A percentile compares a stretch with the other conserved stretches of the same genome.
These are phyloP conservation scores for Drosophila cracens DNA, from an alignment of 2,888 invertebrate genomes.

Conservation along the genomic window DNA sequence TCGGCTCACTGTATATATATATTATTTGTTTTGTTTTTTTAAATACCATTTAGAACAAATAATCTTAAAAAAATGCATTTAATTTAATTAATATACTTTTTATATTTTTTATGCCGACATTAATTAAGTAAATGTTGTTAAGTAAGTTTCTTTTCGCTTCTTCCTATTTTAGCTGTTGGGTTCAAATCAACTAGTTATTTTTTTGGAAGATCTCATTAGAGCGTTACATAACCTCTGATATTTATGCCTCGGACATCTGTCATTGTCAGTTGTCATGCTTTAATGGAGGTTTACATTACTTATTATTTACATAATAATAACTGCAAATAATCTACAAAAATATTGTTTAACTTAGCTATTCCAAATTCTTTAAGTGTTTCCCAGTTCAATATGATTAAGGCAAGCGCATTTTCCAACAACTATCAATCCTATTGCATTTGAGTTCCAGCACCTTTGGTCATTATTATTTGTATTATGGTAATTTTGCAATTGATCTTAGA, in stretches of 20 bases:
- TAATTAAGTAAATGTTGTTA: background rate
- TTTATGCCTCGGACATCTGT: no score
- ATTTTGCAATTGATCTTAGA: background rate
- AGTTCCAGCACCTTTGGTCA: background rate
- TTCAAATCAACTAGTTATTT: background rate
- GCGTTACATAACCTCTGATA: fast-evolving
- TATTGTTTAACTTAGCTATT: background rate
- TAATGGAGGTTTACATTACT: background rate
- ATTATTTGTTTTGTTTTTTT: no score
- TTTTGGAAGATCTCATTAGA: background rate
- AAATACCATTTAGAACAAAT: no score
- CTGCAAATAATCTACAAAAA: background rate
- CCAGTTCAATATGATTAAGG: background rate
- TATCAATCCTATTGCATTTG: background rate
- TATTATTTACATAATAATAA: background rate
- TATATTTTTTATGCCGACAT: background rate
- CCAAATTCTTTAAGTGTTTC: background rate
- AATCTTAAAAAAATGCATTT: background rate
- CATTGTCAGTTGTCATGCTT: background rate
- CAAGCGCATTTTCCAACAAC: background rate
- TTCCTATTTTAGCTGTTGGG: background rate
- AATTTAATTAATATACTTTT: no score
- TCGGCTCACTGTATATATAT: no score
- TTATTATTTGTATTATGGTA: background rate
- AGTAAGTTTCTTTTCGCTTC: fast-evolving